These are phyloP conservation scores for Gyrodactylus salaris DNA, from an alignment of 1,140 invertebrate genomes.

Conservation along the genomic window DNA sequence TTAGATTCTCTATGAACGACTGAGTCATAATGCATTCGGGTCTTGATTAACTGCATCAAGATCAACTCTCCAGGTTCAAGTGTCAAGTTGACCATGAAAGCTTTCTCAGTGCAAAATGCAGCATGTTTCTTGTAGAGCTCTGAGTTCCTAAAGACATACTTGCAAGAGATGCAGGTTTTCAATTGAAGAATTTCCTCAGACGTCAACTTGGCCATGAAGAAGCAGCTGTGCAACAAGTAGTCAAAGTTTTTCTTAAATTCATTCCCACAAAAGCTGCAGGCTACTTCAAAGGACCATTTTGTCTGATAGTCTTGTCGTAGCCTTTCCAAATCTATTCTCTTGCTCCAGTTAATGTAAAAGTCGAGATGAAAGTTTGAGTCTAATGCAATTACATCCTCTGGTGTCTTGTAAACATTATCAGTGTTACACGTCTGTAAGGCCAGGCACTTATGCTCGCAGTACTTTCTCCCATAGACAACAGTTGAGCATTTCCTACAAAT, in stretches of 20 bases:
- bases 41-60: background rate
- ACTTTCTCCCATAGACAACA: background rate
- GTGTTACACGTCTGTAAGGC: background rate
- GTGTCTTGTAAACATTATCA: background rate
- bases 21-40: background rate
- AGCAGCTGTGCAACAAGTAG: slow-evolving; percentile 1
- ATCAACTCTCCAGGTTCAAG: background rate
- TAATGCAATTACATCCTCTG: background rate
- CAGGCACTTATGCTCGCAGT: background rate
- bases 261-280: background rate
- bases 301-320: background rate
- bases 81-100: background rate
- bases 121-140: background rate
- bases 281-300: background rate
- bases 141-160: background rate
- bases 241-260: background rate
- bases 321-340: background rate
- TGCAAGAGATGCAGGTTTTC: background rate
- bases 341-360: background rate
- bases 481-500: background rate
- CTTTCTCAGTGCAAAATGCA: background rate
- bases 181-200: background rate
- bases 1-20: background rate
- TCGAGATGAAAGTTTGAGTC: background rate
- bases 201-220: background rate